Conservation (phyloP, 2,113 vertebrate genomes). For the Ctenodactylus gundi region DNA sequence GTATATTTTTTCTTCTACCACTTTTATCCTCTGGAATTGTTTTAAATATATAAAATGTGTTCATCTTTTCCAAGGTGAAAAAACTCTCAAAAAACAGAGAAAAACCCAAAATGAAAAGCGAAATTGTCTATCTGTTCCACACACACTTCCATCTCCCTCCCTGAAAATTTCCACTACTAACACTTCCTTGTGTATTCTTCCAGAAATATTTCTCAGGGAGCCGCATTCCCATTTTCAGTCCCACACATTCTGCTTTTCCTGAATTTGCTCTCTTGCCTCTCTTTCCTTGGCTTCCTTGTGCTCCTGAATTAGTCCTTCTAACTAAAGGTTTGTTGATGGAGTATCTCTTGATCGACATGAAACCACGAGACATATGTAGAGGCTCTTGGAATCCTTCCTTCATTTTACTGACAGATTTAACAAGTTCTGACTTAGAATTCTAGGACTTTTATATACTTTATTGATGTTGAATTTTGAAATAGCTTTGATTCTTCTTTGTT, state of each 20-base stretch:
- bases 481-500: background rate
- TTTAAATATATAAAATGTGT: slow-evolving; percentile 8
- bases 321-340: background rate
- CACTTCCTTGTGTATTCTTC: background rate
- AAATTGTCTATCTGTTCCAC: background rate
- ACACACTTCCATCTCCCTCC: background rate
- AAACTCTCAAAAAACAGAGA: background rate
- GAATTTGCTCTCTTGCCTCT: background rate
- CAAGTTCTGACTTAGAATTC: background rate
- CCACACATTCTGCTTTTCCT: background rate
- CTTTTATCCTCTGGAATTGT: background rate
- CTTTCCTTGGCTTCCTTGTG: background rate
- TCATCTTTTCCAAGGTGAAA: background rate
- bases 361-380: background rate
- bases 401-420: background rate
- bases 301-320: background rate
- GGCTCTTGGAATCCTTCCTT: background rate
- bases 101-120: background rate
- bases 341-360: background rate
- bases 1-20: background rate
- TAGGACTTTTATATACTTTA: background rate
- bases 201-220: background rate
- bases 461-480: background rate
- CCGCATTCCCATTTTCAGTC: background rate
- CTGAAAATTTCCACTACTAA: background rate